Percentiles rank a stretch among this genome's conserved stretches.
phyloP scores from a whole-genome alignment of 2,113 vertebrate species.

The Bubo scandiacus region DNA sequence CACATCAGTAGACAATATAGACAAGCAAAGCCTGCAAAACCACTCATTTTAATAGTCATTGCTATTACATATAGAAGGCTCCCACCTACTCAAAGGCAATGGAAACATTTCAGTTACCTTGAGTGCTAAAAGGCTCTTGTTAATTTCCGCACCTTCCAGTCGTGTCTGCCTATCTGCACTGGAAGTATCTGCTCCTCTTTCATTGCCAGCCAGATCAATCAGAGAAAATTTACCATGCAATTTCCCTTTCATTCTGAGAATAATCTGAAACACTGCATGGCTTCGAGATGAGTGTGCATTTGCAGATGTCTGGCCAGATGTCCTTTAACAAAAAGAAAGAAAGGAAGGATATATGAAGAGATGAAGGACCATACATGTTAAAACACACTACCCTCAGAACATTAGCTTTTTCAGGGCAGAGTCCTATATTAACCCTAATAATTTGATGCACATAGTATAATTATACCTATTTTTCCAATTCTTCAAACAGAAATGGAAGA shows the following conservation, averaged over 20 bases:
- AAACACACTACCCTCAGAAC: background rate
- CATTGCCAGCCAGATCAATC: slow-evolving; percentile 96
- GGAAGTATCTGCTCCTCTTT: slow-evolving; percentile 94
- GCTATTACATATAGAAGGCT: background rate
- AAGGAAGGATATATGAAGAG: background rate
- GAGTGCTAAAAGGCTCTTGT: slow-evolving; percentile 96
- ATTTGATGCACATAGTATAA: background rate
- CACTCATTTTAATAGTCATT: background rate
- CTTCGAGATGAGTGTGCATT: slow-evolving; percentile 90
- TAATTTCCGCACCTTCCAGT: slow-evolving; percentile 97
- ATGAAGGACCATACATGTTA: background rate
- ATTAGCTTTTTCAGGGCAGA: background rate
- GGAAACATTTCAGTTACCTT: slow-evolving; percentile 80
- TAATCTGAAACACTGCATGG: slow-evolving; percentile 97
- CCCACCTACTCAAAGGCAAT: slow-evolving; percentile 17
- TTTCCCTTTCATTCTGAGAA: slow-evolving; percentile 90
- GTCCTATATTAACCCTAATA: background rate
- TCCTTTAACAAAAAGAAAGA: slow-evolving; percentile 71
- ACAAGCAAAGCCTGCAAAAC: slow-evolving; percentile 1
- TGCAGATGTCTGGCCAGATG: slow-evolving; percentile 63
- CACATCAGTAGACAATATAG: background rate
- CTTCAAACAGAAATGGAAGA: background rate
- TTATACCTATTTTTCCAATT: background rate
- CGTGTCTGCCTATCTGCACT: slow-evolving; percentile 95
- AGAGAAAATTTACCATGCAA: slow-evolving; percentile 98